Conservation (phyloP, 2,888 invertebrate genomes). For the Troilus luridus region DNA sequence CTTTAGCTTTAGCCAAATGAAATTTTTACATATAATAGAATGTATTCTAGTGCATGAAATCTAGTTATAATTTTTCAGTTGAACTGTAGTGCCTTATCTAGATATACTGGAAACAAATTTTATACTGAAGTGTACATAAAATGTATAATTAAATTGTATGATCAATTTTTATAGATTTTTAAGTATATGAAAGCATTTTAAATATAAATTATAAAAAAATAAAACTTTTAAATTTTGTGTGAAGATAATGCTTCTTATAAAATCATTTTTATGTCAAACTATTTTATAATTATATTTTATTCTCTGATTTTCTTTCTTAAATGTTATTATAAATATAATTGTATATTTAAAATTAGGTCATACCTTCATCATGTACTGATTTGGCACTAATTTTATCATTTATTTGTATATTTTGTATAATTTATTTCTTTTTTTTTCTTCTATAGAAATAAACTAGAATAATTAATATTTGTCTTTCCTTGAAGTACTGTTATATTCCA, state of each 20-base stretch:
- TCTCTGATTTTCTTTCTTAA: not conserved
- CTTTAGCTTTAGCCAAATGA: conserved; percentile 48
- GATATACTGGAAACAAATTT: no score
- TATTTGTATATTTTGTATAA: conserved; percentile 49
- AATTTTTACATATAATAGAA: conserved; percentile 16
- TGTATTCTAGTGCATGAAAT: conserved; percentile 45
- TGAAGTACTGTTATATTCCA: not conserved
- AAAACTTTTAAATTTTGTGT: not conserved
- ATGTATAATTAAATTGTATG: conserved; percentile 28
- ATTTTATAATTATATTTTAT: conserved; percentile 36
- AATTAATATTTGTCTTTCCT: not conserved
- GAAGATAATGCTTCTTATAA: conserved; percentile 4
- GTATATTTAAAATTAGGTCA: conserved; percentile 11
- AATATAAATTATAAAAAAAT: not conserved
- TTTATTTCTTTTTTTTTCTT: conserved; percentile 24
- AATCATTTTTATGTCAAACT: not conserved
- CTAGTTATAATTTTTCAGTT: conserved; percentile 41
- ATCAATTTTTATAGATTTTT: conserved; percentile 6
- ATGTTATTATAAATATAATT: conserved; percentile 27
- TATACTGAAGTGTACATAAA: conserved; percentile 30
- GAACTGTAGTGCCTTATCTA: conserved; percentile 43
- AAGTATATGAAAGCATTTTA: not conserved
- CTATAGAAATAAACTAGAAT: conserved; percentile 40
- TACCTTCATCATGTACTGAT: conserved; percentile 41
- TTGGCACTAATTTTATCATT: no score